A percentile compares a stretch with the other conserved stretches of the same genome.
phyloP scores from a whole-genome alignment of 64 coral and sea anemone species.

The Stichodactyla mertensii region DNA sequence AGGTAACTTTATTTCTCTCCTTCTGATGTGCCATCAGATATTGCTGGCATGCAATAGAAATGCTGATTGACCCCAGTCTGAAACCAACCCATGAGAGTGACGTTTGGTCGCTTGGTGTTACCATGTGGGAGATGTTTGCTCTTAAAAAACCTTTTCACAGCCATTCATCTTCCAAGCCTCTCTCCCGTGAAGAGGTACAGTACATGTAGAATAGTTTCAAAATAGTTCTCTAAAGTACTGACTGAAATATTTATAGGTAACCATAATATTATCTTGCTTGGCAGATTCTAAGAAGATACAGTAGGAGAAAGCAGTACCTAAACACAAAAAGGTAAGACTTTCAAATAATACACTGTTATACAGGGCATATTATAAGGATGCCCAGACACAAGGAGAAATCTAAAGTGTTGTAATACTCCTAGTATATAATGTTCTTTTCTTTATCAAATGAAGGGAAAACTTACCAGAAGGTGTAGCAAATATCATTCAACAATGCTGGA shows the following conservation, averaged over 20 bases:
- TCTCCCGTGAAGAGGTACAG: background rate
- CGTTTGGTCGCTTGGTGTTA: constrained; percentile 53
- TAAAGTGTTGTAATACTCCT: too few species aligned
- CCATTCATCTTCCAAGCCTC: background rate
- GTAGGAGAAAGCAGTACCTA: background rate
- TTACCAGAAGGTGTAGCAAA: background rate
- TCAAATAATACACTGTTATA: too few species aligned
- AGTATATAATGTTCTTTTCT: background rate
- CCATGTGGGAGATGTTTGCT: constrained; percentile 55
- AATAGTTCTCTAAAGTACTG: too few species aligned
- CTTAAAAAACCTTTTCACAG: constrained; percentile 42
- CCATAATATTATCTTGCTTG: background rate
- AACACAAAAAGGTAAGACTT: background rate
- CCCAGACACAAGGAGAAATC: too few species aligned
- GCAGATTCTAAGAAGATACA: background rate
- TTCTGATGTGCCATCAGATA: background rate
- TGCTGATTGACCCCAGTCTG: background rate
- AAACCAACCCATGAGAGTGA: constrained; percentile 21
- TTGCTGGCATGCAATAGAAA: constrained; percentile 39
- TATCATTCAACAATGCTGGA: constrained; percentile 13
- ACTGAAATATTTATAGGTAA: too few species aligned
- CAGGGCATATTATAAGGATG: too few species aligned
- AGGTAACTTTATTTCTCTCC: background rate
- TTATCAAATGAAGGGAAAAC: background rate
- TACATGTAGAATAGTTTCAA: background rate